Conservation (phyloP, 2,888 invertebrate genomes). For the Amblyteles armatorius region DNA sequence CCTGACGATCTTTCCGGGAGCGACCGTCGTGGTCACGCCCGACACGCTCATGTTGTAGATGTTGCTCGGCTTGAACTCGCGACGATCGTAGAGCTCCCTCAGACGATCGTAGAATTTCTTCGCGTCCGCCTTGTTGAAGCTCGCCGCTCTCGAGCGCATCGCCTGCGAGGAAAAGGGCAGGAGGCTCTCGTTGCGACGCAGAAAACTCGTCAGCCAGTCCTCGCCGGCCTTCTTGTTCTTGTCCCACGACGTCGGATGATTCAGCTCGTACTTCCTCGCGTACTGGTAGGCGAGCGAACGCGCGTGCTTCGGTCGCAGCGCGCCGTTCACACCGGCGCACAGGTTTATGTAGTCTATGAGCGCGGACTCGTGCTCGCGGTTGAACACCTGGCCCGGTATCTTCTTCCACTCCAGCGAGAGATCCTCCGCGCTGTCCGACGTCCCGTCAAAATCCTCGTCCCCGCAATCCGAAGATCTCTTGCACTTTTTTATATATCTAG, state of each 20-base stretch:
- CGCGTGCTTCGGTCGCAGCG: constrained; percentile 62
- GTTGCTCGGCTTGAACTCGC: constrained; percentile 52
- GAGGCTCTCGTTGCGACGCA: constrained; percentile 54
- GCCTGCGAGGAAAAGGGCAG: constrained; percentile 66
- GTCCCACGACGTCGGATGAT: constrained; percentile 61
- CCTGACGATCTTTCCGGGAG: background rate
- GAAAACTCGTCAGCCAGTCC: constrained; percentile 60
- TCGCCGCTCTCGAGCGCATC: constrained; percentile 64
- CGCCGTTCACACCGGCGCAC: constrained; percentile 47
- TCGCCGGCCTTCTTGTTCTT: constrained; percentile 54
- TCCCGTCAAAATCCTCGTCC: constrained; percentile 14
- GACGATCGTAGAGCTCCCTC: constrained; percentile 34
- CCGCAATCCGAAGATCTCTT: constrained; percentile 18
- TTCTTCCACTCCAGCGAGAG: constrained; percentile 27
- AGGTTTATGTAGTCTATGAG: constrained; percentile 53
- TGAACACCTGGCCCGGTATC: constrained; percentile 51
- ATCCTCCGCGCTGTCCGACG: constrained; percentile 47
- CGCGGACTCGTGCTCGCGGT: constrained; percentile 37
- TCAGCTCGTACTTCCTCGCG: constrained; percentile 56
- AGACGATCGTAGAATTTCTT: constrained; percentile 63
- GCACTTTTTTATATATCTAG: constrained; percentile 48
- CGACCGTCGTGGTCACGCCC: constrained; percentile 68
- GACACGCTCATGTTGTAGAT: constrained; percentile 70
- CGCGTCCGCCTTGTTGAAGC: constrained; percentile 68
- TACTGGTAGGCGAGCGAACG: constrained; percentile 67